These are phyloP conservation scores for Aphaenogaster ashmeadi DNA, from an alignment of 1,140 invertebrate species.

Conservation along the genomic window DNA sequence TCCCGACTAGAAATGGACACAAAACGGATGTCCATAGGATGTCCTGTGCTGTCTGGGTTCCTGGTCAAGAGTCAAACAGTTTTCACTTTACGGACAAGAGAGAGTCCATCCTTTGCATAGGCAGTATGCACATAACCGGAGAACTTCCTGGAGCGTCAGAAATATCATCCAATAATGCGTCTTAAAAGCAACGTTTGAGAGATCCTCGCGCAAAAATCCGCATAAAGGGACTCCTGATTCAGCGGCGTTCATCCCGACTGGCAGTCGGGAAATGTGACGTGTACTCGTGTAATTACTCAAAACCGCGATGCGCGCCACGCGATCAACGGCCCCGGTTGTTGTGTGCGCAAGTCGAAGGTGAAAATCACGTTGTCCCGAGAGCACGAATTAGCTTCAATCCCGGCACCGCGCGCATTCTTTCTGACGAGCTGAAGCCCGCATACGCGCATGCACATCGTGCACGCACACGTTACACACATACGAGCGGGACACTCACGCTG, in stretches of 20 bases:
- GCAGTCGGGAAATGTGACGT: conserved; percentile 32
- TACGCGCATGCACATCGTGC: not conserved
- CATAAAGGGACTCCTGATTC: conserved; percentile 39
- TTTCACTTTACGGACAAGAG: not conserved
- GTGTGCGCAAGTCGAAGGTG: conserved; percentile 18
- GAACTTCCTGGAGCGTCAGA: not conserved
- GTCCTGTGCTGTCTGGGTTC: too few species aligned
- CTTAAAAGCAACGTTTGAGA: not conserved
- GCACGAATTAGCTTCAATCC: conserved; percentile 59
- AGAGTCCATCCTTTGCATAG: not conserved
- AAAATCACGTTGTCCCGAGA: conserved; percentile 45
- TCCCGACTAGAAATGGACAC: too few species aligned
- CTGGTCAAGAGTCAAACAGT: not conserved
- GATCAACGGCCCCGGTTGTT: conserved; percentile 51
- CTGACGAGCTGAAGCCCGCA: conserved; percentile 25
- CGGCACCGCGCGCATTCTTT: conserved; percentile 38
- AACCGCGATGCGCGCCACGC: conserved; percentile 20
- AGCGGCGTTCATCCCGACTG: not conserved
- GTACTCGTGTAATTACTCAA: conserved; percentile 56
- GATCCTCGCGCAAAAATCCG: not conserved
- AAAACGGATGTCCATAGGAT: too few species aligned
- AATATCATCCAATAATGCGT: not conserved
- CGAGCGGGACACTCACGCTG: conserved; percentile 27
- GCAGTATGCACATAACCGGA: not conserved
- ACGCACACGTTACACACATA: not conserved